These are phyloP conservation scores for Cercocebus atys DNA, from an alignment of 2,113 vertebrate genomes.

Conservation along the genomic window DNA sequence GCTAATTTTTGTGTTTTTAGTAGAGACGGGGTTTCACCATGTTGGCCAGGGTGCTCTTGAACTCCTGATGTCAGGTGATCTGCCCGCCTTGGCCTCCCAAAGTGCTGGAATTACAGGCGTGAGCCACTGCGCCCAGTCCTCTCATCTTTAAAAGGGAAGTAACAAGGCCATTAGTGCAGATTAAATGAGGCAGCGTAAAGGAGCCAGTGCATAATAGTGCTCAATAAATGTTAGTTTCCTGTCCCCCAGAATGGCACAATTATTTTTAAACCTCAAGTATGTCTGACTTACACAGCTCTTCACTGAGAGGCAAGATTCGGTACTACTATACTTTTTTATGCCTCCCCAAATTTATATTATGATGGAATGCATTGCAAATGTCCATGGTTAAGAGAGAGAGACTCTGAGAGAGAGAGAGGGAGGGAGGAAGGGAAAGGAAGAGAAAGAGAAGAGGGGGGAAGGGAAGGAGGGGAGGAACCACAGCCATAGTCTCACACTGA, in stretches of 20 bases:
- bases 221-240: neutral
- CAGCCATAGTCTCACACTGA: neutral
- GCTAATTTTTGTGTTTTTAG: too few species aligned
- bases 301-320: neutral
- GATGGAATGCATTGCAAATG: neutral
- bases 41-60: too few species aligned
- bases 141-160: conserved; percentile 10
- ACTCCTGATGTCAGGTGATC: too few species aligned
- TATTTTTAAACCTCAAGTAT: conserved; percentile 28
- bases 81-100: too few species aligned
- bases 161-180: neutral
- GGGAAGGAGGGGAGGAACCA: neutral
- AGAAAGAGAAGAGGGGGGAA: too few species aligned
- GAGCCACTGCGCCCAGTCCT: neutral
- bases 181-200: neutral
- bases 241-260: neutral
- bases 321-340: neutral
- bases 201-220: neutral
- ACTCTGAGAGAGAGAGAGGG: too few species aligned
- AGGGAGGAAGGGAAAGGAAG: too few species aligned
- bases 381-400: too few species aligned
- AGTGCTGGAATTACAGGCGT: too few species aligned
- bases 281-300: neutral
- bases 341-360: neutral
- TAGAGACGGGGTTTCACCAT: too few species aligned